phyloP scores from a whole-genome alignment of 2,888 invertebrate species.

The Odontocolon sp. region DNA sequence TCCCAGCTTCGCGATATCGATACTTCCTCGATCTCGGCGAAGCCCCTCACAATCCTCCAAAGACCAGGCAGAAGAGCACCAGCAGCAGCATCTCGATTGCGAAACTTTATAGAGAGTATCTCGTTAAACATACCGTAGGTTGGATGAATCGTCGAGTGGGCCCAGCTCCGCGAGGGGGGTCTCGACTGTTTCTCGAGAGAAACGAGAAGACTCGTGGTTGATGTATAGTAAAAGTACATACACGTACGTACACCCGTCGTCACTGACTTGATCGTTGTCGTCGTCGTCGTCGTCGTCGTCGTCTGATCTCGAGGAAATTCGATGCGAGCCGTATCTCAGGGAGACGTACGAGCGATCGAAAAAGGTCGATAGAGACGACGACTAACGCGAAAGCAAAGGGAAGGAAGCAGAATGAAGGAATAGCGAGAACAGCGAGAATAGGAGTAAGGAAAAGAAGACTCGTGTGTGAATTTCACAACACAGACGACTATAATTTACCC shows the following conservation, averaged over 20 bases:
- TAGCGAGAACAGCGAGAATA: not conserved
- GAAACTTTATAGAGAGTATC: slow-evolving; percentile 30
- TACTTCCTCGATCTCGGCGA: slow-evolving; percentile 31
- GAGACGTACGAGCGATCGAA: slow-evolving; percentile 71
- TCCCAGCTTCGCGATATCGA: slow-evolving; percentile 27
- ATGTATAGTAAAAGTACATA: not conserved
- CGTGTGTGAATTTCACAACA: slow-evolving; percentile 22
- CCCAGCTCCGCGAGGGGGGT: not conserved
- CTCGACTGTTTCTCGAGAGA: not conserved
- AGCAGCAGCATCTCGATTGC: slow-evolving; percentile 25
- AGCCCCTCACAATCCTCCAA: not conserved
- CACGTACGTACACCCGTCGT: slow-evolving; percentile 57
- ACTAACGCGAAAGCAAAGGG: slow-evolving; percentile 9
- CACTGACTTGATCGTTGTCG: slow-evolving; percentile 13
- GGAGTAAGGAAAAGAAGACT: slow-evolving; percentile 5
- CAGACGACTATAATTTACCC: slow-evolving; percentile 22
- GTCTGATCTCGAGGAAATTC: slow-evolving; percentile 66
- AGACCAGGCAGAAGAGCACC: not conserved
- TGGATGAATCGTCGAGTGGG: slow-evolving; percentile 22
- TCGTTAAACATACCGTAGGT: slow-evolving; percentile 41
- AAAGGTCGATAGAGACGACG: slow-evolving; percentile 53
- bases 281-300: slow-evolving; percentile 10
- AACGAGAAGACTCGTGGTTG: slow-evolving; percentile 3
- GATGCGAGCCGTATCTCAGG: slow-evolving; percentile 71
- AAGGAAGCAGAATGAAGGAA: not conserved